Evolutionary conservation across 2,113 vertebrate genomes (phyloP).

Genomic region (Bos javanicus): DNA sequence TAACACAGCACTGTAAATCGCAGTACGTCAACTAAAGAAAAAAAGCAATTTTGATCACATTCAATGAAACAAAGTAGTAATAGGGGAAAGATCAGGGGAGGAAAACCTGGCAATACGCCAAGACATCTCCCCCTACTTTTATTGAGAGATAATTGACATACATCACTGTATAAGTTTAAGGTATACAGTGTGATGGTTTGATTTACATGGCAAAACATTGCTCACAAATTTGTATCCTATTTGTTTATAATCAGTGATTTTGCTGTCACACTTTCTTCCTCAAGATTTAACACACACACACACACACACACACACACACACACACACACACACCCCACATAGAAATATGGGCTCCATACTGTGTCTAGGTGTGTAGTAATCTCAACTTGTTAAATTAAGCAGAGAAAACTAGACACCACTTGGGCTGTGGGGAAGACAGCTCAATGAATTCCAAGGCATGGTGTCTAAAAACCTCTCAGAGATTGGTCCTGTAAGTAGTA

Average conservation of each 20-base stretch:
- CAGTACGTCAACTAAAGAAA: too few species aligned
- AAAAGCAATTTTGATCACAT: not conserved
- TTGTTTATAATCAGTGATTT: not conserved
- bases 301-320: not conserved
- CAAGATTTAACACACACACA: not conserved
- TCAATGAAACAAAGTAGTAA: not conserved
- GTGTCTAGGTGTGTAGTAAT: not conserved
- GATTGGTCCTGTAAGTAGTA: not conserved
- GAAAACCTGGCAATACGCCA: not conserved
- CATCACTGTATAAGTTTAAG: not conserved
- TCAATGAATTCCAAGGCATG: not conserved
- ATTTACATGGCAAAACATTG: not conserved
- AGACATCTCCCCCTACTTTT: not conserved
- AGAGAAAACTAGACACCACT: not conserved
- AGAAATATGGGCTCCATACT: not conserved
- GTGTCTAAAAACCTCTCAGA: not conserved
- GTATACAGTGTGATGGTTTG: not conserved
- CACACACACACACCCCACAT: not conserved
- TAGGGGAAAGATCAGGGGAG: not conserved
- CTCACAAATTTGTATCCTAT: not conserved
- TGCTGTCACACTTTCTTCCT: not conserved
- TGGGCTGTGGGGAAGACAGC: not conserved
- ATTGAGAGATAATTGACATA: not conserved
- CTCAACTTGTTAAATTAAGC: not conserved
- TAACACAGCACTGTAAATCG: too few species aligned